Conservation (phyloP, 1,140 invertebrate species). For the Pseudoatta argentina region DNA sequence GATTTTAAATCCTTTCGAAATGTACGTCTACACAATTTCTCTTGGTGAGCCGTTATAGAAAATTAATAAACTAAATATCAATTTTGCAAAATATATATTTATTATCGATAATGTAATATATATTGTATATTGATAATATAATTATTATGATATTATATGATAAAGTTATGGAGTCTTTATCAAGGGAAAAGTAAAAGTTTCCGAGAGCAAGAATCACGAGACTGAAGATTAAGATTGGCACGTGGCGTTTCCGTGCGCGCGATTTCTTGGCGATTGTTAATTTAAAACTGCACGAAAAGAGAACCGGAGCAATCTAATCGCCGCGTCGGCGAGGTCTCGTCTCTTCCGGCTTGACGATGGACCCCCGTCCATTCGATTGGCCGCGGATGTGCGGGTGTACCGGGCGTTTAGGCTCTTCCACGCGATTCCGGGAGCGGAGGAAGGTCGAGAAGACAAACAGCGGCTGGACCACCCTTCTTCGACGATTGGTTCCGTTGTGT, state of each 20-base stretch:
- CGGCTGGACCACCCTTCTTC: slow-evolving; percentile 79
- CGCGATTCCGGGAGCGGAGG: slow-evolving; percentile 59
- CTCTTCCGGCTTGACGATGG: slow-evolving; percentile 39
- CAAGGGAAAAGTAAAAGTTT: background rate
- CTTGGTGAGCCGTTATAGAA: background rate
- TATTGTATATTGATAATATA: too few species aligned
- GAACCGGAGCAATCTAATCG: slow-evolving; percentile 59
- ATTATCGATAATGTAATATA: background rate
- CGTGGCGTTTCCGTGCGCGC: slow-evolving; percentile 2
- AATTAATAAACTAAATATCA: background rate
- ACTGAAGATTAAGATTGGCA: background rate
- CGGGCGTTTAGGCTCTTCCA: slow-evolving; percentile 51
- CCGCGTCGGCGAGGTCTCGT: slow-evolving; percentile 49
- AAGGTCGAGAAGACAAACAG: slow-evolving; percentile 78
- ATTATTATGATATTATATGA: background rate
- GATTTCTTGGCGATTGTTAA: slow-evolving; percentile 64
- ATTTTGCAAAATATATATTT: background rate
- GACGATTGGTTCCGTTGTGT: slow-evolving; percentile 81
- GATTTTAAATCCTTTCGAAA: background rate
- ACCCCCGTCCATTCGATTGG: slow-evolving; percentile 69
- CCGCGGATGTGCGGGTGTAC: slow-evolving; percentile 18
- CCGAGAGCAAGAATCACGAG: background rate
- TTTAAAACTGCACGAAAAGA: slow-evolving; percentile 61
- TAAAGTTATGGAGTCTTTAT: background rate
- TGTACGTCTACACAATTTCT: background rate